Evolutionary conservation across 2,113 vertebrate species (phyloP).

Genomic region (Cranoglanis bouderius): DNA sequence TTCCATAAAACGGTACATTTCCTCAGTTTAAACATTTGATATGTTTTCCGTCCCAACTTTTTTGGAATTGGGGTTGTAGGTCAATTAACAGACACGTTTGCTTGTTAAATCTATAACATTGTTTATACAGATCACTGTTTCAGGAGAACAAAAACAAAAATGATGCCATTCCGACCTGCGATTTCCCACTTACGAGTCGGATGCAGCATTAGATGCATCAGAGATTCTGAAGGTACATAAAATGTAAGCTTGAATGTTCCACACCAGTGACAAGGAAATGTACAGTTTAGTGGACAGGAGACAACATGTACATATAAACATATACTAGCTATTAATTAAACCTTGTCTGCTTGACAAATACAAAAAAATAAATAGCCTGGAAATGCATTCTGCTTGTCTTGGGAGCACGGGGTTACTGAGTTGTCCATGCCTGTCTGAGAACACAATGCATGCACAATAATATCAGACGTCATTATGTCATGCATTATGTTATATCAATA

Average conservation of each 20-base stretch:
- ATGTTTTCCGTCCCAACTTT: too few relatives aligned
- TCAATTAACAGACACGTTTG: not conserved
- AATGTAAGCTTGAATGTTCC: too few relatives aligned
- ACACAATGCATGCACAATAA: not conserved
- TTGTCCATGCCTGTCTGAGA: not conserved
- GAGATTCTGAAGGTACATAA: too few relatives aligned
- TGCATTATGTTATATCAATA: not conserved
- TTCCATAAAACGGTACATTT: too few relatives aligned
- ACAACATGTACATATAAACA: not conserved
- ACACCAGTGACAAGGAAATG: not conserved
- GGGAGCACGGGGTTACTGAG: not conserved
- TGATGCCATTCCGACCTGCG: too few relatives aligned
- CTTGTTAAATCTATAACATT: not conserved
- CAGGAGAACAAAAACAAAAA: too few relatives aligned
- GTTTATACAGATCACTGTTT: too few relatives aligned
- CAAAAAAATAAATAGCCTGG: not conserved
- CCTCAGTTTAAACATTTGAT: too few relatives aligned
- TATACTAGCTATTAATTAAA: not conserved
- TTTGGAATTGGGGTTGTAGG: too few relatives aligned
- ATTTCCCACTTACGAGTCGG: too few relatives aligned
- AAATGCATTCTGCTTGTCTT: not conserved
- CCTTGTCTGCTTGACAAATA: not conserved
- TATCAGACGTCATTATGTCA: not conserved
- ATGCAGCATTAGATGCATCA: too few relatives aligned
- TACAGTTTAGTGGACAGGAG: not conserved